A percentile compares a stretch with the other conserved stretches of the same genome.
Evolutionary conservation across 2,797 vertebrate species (phyloP).

Genomic region (Myripristis jacobus): DNA sequence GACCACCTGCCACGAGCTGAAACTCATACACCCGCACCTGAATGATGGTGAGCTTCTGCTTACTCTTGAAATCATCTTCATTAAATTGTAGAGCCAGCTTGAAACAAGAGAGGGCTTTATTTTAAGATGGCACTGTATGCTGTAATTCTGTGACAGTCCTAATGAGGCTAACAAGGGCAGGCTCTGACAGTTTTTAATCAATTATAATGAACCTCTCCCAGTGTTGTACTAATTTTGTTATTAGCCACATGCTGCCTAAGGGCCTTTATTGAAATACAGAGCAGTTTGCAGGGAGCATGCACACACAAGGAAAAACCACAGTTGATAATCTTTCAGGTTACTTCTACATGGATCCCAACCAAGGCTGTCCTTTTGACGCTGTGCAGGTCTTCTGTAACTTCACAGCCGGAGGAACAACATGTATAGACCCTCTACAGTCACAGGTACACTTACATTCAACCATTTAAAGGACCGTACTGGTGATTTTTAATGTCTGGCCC

Average conservation of each 20-base stretch:
- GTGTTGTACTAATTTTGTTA: no score
- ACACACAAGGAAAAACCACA: background rate
- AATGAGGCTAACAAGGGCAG: no score
- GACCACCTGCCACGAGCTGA: conserved; percentile 81
- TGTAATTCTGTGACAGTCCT: no score
- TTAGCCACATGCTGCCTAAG: no score
- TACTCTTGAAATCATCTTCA: background rate
- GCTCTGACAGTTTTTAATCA: no score
- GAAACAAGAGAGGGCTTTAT: no score
- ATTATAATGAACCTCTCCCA: no score
- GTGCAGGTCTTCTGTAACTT: conserved; percentile 85
- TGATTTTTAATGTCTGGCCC: no score
- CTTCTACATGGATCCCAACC: conserved; percentile 86
- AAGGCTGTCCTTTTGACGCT: conserved; percentile 82
- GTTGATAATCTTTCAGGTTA: conserved; percentile 70
- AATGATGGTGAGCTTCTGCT: conserved; percentile 71
- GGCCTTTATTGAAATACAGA: background rate
- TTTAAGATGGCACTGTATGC: no score
- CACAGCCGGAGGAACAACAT: conserved; percentile 84
- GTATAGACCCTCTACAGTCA: conserved; percentile 74
- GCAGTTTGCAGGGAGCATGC: background rate
- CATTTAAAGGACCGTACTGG: no score
- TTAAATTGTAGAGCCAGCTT: background rate
- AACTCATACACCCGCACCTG: conserved; percentile 74
- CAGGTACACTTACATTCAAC: conserved; percentile 63